Evolutionary conservation across 2,797 vertebrate species (phyloP), one percentile per base, ranked within the genome.

Genomic region (Betta splendens): DNA sequence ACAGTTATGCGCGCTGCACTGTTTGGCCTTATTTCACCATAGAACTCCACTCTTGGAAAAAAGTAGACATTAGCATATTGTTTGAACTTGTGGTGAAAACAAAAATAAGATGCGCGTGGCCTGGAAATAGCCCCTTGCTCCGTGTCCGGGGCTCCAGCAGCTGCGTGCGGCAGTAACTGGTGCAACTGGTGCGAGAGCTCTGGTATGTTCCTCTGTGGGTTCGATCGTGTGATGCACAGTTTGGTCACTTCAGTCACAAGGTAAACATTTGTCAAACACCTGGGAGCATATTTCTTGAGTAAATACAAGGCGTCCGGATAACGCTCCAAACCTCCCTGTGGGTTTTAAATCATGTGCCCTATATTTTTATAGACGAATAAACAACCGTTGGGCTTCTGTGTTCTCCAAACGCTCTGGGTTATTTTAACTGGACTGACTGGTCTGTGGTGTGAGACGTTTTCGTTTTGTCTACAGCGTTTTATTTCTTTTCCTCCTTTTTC

Each of bases 61-160:
- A 81, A 64, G 58, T 64, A 72, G 20, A 55, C 71, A 86, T 91
- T 87, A 84, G 68, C 79, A 85, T 84, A 72, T 77, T 83, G 63
- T 87, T 87, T 81, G 72, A 87, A 80, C 76, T 75, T 64, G 85
- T 44, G 64, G 67, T 79, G 60, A 57, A 62, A 78, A n/a, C 45
- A 23, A 79, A 89, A 85, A 79, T 86, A 85, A 81, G 77, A 75
- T 3, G 20, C 31, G 29, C 67, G 72, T 89, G 87, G 63, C 80
- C 85, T 81, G 67, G 81, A 82, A 85, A 88, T 81, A 85, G 65
- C 80, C 70, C 51, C 43, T n/a, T 18, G 55, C 66, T 57, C 47
- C 72, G 69, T 22, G 75, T 77, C 79, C 78, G 69, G 64, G 50
- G 63, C 57, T 43, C 9, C 60, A 43, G 90, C 89, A 90, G 86